Conservation (phyloP, 2,113 vertebrate species). For the Edolisoma coerulescens region DNA sequence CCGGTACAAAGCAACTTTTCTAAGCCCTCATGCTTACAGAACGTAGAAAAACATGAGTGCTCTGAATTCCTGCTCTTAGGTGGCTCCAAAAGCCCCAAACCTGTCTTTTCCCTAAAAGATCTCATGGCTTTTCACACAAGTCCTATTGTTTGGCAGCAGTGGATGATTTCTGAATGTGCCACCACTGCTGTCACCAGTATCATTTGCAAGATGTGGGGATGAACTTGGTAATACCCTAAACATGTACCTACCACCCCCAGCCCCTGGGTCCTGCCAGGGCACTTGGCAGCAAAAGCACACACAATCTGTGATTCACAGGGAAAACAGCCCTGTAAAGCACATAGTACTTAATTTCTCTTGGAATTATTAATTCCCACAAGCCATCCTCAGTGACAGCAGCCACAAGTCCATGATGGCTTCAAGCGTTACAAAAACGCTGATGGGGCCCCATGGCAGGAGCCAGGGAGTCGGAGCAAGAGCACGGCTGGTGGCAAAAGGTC, state of each 20-base stretch:
- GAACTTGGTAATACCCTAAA: not conserved
- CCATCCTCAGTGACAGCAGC: rapidly evolving
- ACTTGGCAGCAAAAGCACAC: not conserved
- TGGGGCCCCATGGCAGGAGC: not conserved
- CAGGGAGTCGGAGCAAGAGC: not conserved
- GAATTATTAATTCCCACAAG: not conserved
- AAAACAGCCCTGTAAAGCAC: not conserved
- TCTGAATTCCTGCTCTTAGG: not conserved
- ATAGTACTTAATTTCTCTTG: not conserved
- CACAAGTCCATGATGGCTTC: not conserved
- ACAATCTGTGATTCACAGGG: not conserved
- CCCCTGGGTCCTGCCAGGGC: not conserved
- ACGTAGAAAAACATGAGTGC: not conserved
- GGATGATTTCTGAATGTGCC: not conserved
- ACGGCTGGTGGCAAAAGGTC: constrained; percentile 37
- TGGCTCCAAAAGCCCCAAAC: not conserved
- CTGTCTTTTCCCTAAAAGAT: not conserved
- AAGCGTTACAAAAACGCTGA: not conserved
- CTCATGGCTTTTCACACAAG: not conserved
- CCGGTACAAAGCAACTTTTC: not conserved
- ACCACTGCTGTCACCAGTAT: not conserved
- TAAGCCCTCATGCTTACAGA: not conserved
- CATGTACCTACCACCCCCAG: not conserved
- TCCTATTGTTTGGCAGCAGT: not conserved
- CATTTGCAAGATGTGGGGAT: not conserved